Conservation (phyloP, 1,140 invertebrate species). For the Drosophila watanabei region DNA sequence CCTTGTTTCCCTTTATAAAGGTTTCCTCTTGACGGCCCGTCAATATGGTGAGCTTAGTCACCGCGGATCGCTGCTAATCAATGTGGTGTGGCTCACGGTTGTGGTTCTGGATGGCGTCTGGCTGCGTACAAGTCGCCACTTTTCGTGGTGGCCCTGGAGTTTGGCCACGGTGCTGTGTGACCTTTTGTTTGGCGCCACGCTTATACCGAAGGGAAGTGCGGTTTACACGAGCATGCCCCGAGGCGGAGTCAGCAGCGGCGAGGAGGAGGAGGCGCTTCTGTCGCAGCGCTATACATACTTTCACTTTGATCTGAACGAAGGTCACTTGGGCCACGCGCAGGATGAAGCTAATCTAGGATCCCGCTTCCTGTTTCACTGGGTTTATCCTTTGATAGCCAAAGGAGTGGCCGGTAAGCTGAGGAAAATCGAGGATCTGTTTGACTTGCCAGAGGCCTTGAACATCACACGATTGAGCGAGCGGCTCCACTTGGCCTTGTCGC, state of each 20-base stretch:
- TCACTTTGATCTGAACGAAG: constrained; percentile 86
- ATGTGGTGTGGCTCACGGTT: constrained; percentile 89
- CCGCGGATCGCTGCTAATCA: constrained; percentile 90
- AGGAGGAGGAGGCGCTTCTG: constrained; percentile 89
- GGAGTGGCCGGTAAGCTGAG: constrained; percentile 91
- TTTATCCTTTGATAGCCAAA: constrained; percentile 93
- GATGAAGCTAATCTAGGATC: constrained; percentile 90
- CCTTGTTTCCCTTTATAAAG: constrained; percentile 19
- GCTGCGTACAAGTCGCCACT: constrained; percentile 86
- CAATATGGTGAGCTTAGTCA: constrained; percentile 88
- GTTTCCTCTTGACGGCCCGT: constrained; percentile 90
- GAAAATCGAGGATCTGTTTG: constrained; percentile 93
- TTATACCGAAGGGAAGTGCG: constrained; percentile 87
- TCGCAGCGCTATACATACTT: constrained; percentile 79
- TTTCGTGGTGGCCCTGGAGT: constrained; percentile 86
- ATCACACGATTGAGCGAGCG: constrained; percentile 69
- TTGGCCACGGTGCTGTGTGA: constrained; percentile 87
- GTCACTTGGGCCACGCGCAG: constrained; percentile 92
- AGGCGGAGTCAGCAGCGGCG: constrained; percentile 6
- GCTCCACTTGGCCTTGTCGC: constrained; percentile 66
- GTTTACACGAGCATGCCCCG: constrained; percentile 23
- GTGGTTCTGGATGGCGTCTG: constrained; percentile 88
- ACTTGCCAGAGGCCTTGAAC: constrained; percentile 89
- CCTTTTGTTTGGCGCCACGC: constrained; percentile 88
- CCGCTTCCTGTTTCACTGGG: constrained; percentile 94